A percentile compares a stretch with the other conserved stretches of the same genome.
These are phyloP conservation scores for Kradibia gibbosae DNA, from an alignment of 1,140 invertebrate species.

Conservation along the genomic window DNA sequence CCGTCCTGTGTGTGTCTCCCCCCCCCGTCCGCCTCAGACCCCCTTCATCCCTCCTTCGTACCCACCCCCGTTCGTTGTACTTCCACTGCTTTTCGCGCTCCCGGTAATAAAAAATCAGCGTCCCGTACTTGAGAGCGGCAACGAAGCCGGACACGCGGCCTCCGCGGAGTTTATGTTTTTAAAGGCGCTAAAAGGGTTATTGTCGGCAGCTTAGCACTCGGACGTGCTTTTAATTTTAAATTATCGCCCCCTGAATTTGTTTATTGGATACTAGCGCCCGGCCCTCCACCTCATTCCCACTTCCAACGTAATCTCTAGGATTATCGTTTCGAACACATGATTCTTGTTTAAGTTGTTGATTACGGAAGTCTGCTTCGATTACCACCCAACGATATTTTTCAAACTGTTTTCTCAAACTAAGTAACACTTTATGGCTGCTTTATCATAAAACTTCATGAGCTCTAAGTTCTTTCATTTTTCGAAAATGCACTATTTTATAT, in stretches of 20 bases:
- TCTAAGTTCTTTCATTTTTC: no score
- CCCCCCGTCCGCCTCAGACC: neutral
- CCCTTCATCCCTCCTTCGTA: neutral
- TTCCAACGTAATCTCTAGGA: neutral
- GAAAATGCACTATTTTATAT: no score
- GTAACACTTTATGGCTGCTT: no score
- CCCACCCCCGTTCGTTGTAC: no score
- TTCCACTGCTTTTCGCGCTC: conserved; percentile 33
- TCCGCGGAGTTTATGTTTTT: neutral
- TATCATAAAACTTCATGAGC: no score
- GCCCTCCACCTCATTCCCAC: neutral
- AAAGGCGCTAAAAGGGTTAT: conserved; percentile 36
- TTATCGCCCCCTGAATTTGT: conserved; percentile 9
- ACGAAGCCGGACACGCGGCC: neutral
- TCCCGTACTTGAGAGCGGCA: neutral
- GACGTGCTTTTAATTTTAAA: conserved; percentile 31
- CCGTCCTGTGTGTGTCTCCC: no score
- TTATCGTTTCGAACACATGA: conserved; percentile 13
- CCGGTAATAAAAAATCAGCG: conserved; percentile 29
- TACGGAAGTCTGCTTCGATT: neutral
- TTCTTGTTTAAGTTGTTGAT: neutral
- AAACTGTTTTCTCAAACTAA: neutral
- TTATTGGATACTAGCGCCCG: conserved; percentile 12
- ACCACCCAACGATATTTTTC: neutral
- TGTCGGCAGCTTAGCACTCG: neutral